These are phyloP conservation scores for Dromaius novaehollandiae DNA, from an alignment of 2,113 vertebrate genomes.

Conservation along the genomic window DNA sequence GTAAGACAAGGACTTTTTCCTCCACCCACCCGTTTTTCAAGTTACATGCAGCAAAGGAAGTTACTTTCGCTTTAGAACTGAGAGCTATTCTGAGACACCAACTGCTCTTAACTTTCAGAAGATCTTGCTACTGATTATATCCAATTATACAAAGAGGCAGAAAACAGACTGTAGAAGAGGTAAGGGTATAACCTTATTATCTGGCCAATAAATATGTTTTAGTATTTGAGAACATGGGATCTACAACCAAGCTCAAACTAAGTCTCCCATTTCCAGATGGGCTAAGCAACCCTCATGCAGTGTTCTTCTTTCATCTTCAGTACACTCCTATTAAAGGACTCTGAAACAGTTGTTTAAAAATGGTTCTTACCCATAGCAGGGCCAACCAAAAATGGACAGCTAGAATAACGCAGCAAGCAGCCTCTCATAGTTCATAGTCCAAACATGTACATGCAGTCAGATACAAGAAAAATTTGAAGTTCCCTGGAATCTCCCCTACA, in stretches of 20 bases:
- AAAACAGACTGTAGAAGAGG: neutral
- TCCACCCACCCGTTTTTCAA: constrained; percentile 28
- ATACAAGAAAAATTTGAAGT: neutral
- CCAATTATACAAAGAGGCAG: neutral
- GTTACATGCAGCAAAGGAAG: neutral
- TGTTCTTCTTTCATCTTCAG: neutral
- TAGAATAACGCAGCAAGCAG: constrained; percentile 3
- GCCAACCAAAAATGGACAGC: constrained; percentile 40
- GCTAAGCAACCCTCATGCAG: neutral
- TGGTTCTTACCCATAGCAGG: constrained; percentile 19
- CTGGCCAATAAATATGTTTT: neutral
- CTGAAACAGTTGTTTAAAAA: constrained; percentile 19
- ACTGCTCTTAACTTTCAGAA: neutral
- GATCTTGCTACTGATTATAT: neutral
- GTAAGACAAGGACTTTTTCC: neutral
- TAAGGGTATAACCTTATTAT: neutral
- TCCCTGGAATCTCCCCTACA: neutral
- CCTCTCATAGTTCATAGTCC: neutral
- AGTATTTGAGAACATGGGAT: neutral
- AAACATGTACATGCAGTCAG: neutral
- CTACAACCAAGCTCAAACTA: neutral
- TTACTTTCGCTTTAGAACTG: neutral
- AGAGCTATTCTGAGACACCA: neutral
- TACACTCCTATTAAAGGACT: constrained; percentile 42
- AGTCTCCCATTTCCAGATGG: neutral